Base-by-base conservation (phyloP, 2,888 invertebrate genomes). In the Agrotis clavis region DNA sequence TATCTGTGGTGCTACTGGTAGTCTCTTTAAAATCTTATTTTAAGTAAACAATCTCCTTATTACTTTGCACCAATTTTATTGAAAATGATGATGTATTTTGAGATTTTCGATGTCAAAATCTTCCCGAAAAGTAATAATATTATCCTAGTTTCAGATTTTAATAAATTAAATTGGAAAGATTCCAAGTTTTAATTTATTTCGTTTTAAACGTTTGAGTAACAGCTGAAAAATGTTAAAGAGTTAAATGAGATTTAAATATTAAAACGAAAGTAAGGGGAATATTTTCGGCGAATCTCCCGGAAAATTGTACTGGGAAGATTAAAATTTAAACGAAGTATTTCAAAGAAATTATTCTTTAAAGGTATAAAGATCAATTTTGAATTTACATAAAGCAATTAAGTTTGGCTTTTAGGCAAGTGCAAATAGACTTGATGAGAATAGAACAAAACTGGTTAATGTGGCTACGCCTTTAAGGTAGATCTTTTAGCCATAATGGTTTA, bases 151-250 rank as follows among this genome's bases (percentile, higher is more conserved):
- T 54, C 7, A 16, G 30, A 11, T 41, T 41, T 57, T 45, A 16
- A 70, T 54, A 48, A 77, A 67, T 71, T 60, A 14, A 62, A 50
- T 60, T 59, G 18, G n/a, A 50, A 35, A 51, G 19, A 60, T 61
- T 54, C 14, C 41, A 76, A 53, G 45, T 59, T 71, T 35, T 41
- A 59, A 63, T 66, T 71, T 41, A 67, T 60, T 48, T 65, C 4
- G 16, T 48, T 74, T 47, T 35, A 61, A 61, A 61, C 45, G 59
- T 53, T 59, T 63, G 11, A 25, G 25, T 21, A 54, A 35, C 53
- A 18, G 30, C n/a, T 5, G 19, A 41, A 57, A 45, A 45, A 45
- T 57, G 14, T 14, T 70, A 2, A 1, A 4, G 11, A 41, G 4
- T 4, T 18, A n/a, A 57, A 50, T 11, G 2, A 7, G 41, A 25